Percentiles rank a stretch among this genome's conserved stretches.
These are phyloP conservation scores for Tricholauxania praeusta DNA, from an alignment of 2,888 invertebrate genomes.

Conservation along the genomic window DNA sequence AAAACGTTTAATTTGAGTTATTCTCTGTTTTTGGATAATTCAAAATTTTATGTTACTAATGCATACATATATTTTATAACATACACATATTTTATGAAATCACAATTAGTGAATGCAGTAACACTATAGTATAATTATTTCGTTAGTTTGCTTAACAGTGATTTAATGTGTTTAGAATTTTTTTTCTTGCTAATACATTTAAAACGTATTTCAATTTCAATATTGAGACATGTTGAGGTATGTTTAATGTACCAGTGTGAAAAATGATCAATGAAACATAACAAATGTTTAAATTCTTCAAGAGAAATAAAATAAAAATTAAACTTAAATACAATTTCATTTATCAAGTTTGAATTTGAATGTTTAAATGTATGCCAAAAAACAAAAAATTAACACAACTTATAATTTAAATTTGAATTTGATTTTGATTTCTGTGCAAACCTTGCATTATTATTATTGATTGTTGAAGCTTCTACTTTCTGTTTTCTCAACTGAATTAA, in stretches of 20 bases:
- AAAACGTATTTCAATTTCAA: too few relatives aligned
- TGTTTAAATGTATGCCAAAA: neutral
- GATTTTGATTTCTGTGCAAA: slow-evolving; percentile 12
- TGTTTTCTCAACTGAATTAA: too few relatives aligned
- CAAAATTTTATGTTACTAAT: neutral
- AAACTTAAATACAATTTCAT: too few relatives aligned
- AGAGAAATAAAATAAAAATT: too few relatives aligned
- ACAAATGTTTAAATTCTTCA: too few relatives aligned
- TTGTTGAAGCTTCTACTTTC: neutral
- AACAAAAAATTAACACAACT: neutral
- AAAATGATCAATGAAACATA: too few relatives aligned
- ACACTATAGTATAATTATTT: slow-evolving; percentile 18
- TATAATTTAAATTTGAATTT: neutral
- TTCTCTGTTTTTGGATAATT: neutral
- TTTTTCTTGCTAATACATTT: neutral
- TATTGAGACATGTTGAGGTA: too few relatives aligned
- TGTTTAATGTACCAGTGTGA: too few relatives aligned
- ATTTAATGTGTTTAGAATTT: neutral
- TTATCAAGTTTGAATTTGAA: too few relatives aligned
- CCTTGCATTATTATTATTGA: slow-evolving; percentile 16
- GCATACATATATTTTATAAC: neutral
- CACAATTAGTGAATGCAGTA: slow-evolving; percentile 23
- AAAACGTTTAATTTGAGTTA: neutral
- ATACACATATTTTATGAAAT: slow-evolving; percentile 9
- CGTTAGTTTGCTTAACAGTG: slow-evolving; percentile 2